phyloP scores from a whole-genome alignment of 2,888 invertebrate genomes.

The Spicauda simplicius region DNA sequence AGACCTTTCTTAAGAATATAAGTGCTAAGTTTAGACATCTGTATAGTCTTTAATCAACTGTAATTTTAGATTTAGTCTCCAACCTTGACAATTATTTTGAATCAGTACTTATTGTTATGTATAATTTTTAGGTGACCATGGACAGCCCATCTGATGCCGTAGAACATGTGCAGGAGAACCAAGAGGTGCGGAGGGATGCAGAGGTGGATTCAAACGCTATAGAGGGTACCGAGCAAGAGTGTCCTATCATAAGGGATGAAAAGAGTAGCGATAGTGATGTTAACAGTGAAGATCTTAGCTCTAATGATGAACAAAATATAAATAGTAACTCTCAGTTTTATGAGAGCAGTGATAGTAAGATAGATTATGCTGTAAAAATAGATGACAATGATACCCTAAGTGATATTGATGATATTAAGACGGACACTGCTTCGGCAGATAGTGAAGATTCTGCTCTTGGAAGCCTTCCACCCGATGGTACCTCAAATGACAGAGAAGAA shows the following conservation, averaged over 20 bases:
- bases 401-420: constrained; percentile 82
- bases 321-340: constrained; percentile 79
- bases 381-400: constrained; percentile 81
- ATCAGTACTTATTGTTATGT: neutral
- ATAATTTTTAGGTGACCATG: constrained; percentile 62
- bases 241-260: constrained; percentile 63
- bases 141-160: constrained; percentile 45
- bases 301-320: constrained; percentile 73
- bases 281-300: constrained; percentile 74
- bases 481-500: constrained; percentile 79
- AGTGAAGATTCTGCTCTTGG: constrained; percentile 87
- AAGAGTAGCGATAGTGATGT: constrained; percentile 73
- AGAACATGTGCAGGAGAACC: constrained; percentile 17
- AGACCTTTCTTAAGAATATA: constrained; percentile 17
- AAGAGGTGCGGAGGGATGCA: constrained; percentile 43
- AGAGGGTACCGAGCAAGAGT: constrained; percentile 53
- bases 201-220: constrained; percentile 45
- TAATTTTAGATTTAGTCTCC: constrained; percentile 12
- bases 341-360: constrained; percentile 81
- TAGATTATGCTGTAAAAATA: constrained; percentile 77
- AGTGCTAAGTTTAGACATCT: neutral
- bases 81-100: constrained; percentile 9
- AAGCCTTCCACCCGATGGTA: constrained; percentile 81
- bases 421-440: constrained; percentile 81
- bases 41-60: constrained; percentile 2